A percentile compares a stretch with the other conserved stretches of the same genome.
Evolutionary conservation across 2,888 invertebrate genomes (phyloP).

Genomic region (Stenoptilia bipunctidactyla): DNA sequence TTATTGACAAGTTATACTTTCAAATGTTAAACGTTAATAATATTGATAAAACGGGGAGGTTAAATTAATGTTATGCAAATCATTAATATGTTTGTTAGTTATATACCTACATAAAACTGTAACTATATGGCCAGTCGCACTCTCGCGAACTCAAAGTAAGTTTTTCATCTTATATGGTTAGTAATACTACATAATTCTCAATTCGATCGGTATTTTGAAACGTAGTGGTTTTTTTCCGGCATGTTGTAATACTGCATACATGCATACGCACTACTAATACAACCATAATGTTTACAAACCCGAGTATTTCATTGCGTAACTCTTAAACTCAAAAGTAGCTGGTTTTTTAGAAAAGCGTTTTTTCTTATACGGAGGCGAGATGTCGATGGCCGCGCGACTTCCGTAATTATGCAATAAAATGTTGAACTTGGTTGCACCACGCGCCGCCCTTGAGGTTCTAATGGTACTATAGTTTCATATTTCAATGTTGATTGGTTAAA

Average conservation of each 20-base stretch:
- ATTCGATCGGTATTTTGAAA: no score
- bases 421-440: constrained; percentile 37
- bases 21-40: no score
- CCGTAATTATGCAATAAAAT: constrained; percentile 47
- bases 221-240: background rate
- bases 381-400: constrained; percentile 39
- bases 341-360: constrained; percentile 39
- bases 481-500: no score
- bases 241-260: constrained; percentile 24
- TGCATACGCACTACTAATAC: constrained; percentile 33
- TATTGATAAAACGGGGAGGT: no score
- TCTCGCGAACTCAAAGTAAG: no score
- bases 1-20: no score
- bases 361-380: constrained; percentile 27
- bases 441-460: constrained; percentile 3
- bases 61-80: no score
- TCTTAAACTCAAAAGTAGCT: constrained; percentile 46
- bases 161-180: no score
- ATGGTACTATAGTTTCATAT: constrained; percentile 5
- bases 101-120: no score
- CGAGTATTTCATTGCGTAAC: constrained; percentile 30
- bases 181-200: no score
- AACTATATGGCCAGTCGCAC: no score
- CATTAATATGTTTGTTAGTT: no score
- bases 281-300: constrained; percentile 17